phyloP scores from a whole-genome alignment of 2,797 vertebrate species.

The Fistularia commersonii region DNA sequence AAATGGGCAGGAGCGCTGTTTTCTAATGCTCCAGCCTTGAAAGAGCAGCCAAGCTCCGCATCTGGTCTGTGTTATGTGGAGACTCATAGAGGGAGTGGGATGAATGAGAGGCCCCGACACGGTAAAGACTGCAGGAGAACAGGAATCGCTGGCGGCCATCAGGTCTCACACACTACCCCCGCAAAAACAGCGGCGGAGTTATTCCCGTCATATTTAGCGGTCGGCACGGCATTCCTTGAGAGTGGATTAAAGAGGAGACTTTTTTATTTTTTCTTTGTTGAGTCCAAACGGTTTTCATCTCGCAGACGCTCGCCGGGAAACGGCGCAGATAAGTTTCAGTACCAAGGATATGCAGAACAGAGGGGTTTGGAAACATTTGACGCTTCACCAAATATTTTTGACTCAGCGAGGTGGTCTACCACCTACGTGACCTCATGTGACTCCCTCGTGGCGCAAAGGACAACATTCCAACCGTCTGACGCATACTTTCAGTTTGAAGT shows the following conservation, averaged over 20 bases:
- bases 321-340: too few relatives aligned
- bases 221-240: too few relatives aligned
- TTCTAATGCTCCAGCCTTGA: conserved; percentile 4
- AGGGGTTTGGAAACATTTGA: too few relatives aligned
- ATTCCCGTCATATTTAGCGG: not conserved
- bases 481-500: not conserved
- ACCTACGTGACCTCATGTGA: not conserved
- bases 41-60: conserved; percentile 21
- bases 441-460: not conserved
- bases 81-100: conserved; percentile 8
- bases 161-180: conserved; percentile 10
- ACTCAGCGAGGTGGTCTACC: not conserved
- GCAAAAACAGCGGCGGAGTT: conserved; percentile 5
- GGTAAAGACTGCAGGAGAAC: conserved; percentile 28
- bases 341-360: too few relatives aligned
- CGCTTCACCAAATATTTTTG: not conserved
- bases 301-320: too few relatives aligned
- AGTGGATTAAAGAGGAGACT: too few relatives aligned
- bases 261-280: too few relatives aligned
- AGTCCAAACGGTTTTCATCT: too few relatives aligned
- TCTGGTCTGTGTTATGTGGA: conserved; percentile 43
- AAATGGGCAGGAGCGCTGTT: not conserved
- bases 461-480: too few relatives aligned
- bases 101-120: conserved; percentile 18
- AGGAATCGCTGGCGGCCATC: conserved; percentile 34